Conservation (phyloP, 2,888 invertebrate genomes). For the Phoronis australis region DNA sequence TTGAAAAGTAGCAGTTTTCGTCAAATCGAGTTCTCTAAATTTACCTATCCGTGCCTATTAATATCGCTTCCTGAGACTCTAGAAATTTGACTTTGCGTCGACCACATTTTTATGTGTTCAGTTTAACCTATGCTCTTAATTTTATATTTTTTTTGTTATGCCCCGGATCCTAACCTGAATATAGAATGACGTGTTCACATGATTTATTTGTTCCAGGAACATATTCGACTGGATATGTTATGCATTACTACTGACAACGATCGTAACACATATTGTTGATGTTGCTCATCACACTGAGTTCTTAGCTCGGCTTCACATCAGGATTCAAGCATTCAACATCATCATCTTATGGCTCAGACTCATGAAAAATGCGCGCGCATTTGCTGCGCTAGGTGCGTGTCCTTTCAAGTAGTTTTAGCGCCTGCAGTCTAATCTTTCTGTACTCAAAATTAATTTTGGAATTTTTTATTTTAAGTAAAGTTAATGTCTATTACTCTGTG, state of each 20-base stretch:
- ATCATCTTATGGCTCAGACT: conserved; percentile 47
- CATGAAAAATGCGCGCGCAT: conserved; percentile 45
- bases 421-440: too few relatives aligned
- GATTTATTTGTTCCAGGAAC: conserved; percentile 31
- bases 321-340: conserved; percentile 43
- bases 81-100: too few relatives aligned
- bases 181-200: not conserved
- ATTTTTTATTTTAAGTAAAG: too few relatives aligned
- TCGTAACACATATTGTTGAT: conserved; percentile 42
- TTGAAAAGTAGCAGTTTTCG: too few relatives aligned
- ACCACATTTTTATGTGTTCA: too few relatives aligned
- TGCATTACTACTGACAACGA: conserved; percentile 28
- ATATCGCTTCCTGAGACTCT: too few relatives aligned
- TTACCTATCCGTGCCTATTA: too few relatives aligned
- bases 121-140: not conserved
- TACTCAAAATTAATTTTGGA: too few relatives aligned
- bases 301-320: conserved; percentile 39
- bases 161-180: not conserved
- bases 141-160: too few relatives aligned
- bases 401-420: not conserved
- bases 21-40: too few relatives aligned
- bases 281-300: conserved; percentile 27
- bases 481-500: too few relatives aligned
- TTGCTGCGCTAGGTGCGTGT: conserved; percentile 37
- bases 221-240: conserved; percentile 50